Conservation (phyloP, 2,113 vertebrate genomes). For the Alouatta palliata region DNA sequence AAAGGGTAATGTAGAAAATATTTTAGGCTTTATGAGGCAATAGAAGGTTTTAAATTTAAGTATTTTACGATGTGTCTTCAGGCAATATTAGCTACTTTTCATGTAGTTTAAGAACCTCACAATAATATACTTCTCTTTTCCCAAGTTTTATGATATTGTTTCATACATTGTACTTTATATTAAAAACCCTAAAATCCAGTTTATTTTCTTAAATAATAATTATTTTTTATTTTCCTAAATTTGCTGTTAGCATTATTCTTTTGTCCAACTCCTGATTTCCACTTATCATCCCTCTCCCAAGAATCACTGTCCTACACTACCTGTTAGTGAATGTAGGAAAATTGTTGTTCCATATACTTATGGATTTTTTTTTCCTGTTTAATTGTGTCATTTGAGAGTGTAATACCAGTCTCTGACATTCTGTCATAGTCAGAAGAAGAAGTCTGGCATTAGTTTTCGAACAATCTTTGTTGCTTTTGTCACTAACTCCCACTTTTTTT, state of each 20-base stretch:
- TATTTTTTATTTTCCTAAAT: background rate
- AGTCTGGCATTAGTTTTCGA: background rate
- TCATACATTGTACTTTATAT: background rate
- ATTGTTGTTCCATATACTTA: background rate
- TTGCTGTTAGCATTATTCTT: background rate
- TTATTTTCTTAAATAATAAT: too few species aligned
- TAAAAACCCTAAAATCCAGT: background rate
- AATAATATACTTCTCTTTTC: background rate
- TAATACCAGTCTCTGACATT: background rate
- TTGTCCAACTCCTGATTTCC: background rate
- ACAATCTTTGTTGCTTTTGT: background rate
- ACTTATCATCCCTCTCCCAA: background rate
- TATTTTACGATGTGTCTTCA: background rate
- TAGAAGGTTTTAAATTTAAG: background rate
- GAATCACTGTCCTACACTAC: background rate
- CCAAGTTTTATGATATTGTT: background rate
- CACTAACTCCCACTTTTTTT: background rate
- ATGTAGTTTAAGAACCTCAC: background rate
- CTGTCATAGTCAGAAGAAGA: background rate
- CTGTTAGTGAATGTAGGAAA: background rate
- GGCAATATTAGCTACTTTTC: background rate
- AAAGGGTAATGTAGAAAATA: background rate
- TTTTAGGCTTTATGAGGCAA: background rate
- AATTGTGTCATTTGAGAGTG: background rate
- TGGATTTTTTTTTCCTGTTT: background rate